Evolutionary conservation across 2,888 invertebrate species (phyloP).

Genomic region (Tolmerus cingulatus): DNA sequence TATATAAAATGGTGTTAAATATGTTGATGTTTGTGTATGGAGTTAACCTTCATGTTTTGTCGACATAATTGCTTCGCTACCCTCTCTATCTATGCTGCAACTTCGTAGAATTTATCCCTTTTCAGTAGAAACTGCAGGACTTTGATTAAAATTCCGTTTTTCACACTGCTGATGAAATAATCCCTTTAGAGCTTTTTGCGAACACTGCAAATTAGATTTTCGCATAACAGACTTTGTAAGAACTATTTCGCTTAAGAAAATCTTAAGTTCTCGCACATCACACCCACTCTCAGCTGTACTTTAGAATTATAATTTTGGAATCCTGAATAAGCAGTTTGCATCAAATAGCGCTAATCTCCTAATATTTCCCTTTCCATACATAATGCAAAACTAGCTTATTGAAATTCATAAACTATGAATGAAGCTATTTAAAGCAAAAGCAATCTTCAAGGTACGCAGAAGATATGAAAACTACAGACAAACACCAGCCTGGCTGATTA

Average conservation of each 20-base stretch:
- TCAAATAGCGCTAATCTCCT: background rate
- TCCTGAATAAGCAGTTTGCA: background rate
- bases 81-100: background rate
- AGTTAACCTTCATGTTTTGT: background rate
- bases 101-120: background rate
- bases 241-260: background rate
- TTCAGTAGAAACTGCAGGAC: background rate
- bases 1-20: background rate
- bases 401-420: background rate
- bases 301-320: background rate
- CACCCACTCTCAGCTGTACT: background rate
- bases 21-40: background rate
- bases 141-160: background rate
- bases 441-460: background rate
- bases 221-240: background rate
- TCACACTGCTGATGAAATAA: background rate
- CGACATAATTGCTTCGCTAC: background rate
- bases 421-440: background rate
- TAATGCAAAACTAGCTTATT: background rate
- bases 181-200: background rate
- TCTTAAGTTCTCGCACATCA: background rate
- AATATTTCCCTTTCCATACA: background rate
- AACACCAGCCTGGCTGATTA: background rate
- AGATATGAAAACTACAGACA: background rate
- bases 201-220: background rate